Evolutionary conservation across 2,888 invertebrate genomes (phyloP).

Genomic region (Limnephilus lunatus): DNA sequence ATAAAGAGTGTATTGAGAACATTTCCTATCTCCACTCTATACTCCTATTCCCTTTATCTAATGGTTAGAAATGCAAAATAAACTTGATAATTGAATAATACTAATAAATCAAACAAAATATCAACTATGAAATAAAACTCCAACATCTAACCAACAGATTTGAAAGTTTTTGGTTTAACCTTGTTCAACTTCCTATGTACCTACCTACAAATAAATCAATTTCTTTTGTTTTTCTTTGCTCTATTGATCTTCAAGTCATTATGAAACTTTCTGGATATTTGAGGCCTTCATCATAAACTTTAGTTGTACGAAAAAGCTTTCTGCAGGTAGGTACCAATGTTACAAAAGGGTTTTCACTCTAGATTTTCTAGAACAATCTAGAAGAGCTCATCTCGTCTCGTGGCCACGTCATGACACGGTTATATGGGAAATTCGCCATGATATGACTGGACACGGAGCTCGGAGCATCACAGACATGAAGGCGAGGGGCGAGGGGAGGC

Average conservation of each 20-base stretch:
- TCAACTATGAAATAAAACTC: too few species aligned
- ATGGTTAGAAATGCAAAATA: too few species aligned
- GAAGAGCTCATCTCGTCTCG: not conserved
- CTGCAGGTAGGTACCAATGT: not conserved
- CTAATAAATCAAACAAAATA: too few species aligned
- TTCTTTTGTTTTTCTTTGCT: not conserved
- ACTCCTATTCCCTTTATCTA: too few species aligned
- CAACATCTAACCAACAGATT: too few species aligned
- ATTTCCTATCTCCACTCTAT: too few species aligned
- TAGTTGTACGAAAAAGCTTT: not conserved
- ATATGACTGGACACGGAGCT: constrained; percentile 53
- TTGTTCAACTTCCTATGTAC: too few species aligned
- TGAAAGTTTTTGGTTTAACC: too few species aligned
- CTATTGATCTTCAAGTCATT: not conserved
- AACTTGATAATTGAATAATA: too few species aligned
- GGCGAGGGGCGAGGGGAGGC: constrained; percentile 6
- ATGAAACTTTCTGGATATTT: not conserved
- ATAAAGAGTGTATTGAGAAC: too few species aligned
- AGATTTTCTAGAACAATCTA: constrained; percentile 5
- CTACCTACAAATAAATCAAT: too few species aligned
- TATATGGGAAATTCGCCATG: constrained; percentile 57
- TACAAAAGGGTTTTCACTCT: not conserved
- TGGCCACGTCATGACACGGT: constrained; percentile 3
- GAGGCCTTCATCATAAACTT: not conserved
- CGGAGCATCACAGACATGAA: not conserved